These are phyloP conservation scores for Pteruthius melanotis DNA, from an alignment of 2,113 vertebrate species.

Conservation along the genomic window DNA sequence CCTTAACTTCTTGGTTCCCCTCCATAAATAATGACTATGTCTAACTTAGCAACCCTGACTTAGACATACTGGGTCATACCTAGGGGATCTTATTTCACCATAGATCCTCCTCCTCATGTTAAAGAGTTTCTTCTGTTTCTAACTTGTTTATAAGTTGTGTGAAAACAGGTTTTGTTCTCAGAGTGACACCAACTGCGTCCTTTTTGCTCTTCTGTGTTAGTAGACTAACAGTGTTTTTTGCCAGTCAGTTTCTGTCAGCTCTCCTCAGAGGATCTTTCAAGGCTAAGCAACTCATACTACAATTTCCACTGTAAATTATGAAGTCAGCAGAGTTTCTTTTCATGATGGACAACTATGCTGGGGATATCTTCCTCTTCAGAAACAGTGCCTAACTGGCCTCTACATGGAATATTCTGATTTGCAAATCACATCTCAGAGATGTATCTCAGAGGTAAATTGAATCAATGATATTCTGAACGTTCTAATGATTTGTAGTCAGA, in stretches of 20 bases:
- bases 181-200: background rate
- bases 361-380: background rate
- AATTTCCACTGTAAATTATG: slow-evolving; percentile 10
- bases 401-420: background rate
- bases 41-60: background rate
- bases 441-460: background rate
- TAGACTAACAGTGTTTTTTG: background rate
- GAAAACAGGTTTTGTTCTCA: background rate
- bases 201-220: background rate
- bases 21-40: background rate
- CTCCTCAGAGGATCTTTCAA: background rate
- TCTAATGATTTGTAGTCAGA: background rate
- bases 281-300: background rate
- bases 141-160: background rate
- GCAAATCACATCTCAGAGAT: background rate
- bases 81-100: background rate
- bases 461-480: background rate
- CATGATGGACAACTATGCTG: background rate
- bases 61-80: background rate
- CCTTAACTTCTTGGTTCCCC: background rate
- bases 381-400: background rate
- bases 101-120: background rate
- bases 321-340: slow-evolving; percentile 1
- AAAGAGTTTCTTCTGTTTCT: background rate
- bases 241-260: background rate